phyloP scores from a whole-genome alignment of 1,140 invertebrate species.

The Leptestheria dahalacensis region DNA sequence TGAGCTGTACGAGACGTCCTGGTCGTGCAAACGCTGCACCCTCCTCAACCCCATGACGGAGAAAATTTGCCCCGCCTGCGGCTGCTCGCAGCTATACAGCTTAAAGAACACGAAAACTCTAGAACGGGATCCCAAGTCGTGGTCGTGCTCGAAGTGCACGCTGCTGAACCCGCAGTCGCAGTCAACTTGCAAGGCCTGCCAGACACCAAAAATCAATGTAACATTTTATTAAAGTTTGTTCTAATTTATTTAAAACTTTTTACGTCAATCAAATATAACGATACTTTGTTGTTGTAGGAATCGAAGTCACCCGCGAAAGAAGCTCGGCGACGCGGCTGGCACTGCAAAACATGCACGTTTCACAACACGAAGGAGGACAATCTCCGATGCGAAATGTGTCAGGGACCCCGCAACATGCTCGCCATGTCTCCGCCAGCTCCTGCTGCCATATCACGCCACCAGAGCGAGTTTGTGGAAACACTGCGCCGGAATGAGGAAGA shows the following conservation, averaged over 20 bases:
- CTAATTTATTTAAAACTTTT: constrained; percentile 2
- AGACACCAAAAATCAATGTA: constrained; percentile 17
- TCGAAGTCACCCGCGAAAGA: not conserved
- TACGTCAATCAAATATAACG: not conserved
- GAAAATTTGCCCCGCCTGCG: constrained; percentile 62
- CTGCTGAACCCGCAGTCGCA: constrained; percentile 60
- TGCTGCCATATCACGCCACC: constrained; percentile 34
- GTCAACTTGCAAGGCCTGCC: constrained; percentile 57
- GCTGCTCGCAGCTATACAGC: constrained; percentile 56
- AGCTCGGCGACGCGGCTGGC: constrained; percentile 19
- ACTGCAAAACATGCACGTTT: constrained; percentile 27
- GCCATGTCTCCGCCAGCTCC: constrained; percentile 29
- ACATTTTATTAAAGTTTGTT: constrained; percentile 14
- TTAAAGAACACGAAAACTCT: not conserved
- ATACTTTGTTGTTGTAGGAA: not conserved
- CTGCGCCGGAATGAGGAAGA: constrained; percentile 60
- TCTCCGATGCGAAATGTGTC: constrained; percentile 27
- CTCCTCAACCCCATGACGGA: constrained; percentile 53
- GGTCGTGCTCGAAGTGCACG: constrained; percentile 59
- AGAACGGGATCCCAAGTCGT: constrained; percentile 32
- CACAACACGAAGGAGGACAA: constrained; percentile 21
- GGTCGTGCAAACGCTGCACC: constrained; percentile 78
- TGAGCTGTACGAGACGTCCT: constrained; percentile 28
- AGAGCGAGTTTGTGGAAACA: constrained; percentile 71
- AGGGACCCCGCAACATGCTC: constrained; percentile 23